Evolutionary conservation across 2,888 invertebrate species (phyloP), one percentile per base, ranked within the genome.

Genomic region (Hirtodrosophila histrioides): DNA sequence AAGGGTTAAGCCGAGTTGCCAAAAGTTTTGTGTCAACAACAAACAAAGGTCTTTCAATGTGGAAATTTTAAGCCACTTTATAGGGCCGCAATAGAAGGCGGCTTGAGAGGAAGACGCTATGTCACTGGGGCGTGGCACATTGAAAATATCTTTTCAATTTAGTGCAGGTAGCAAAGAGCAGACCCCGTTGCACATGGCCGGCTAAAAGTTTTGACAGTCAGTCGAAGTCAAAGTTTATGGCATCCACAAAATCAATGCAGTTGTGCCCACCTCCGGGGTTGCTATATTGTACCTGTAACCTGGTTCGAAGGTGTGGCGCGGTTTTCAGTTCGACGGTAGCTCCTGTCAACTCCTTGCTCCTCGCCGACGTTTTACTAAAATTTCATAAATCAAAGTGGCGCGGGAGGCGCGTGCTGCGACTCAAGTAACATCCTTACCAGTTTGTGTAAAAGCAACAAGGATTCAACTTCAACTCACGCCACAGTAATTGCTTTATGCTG

Each of bases 351-450:
- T 12, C 36, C 6, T 8, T 31, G 8, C 53, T 1, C 17, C 9
- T 3, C 48, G 12, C 35, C 33, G 36, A 24, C 36, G 44, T 50
- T 63, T 58, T 37, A 53, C 65, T 49, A 55, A 78, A 86, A 82
- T 87, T 87, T 87, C 87, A 87, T 82, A 87, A 82, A 87, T 85
- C 87, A 87, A 81, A 70, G 69, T 75, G 66, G 56, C 39, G 50
- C 53, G 55, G 66, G 46, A 40, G 46, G 48, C 72, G 50, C 66
- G 61, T 66, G 54, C 76, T 54, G 40, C 54, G 53, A 51, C 58
- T 69, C 64, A 69, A 69, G 58, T 44, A 43, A 64, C 57, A 55
- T 29, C 4, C 37, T 31, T 3, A 44, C 35, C 31, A 33, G 17
- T 11, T 12, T 23, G 6, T 8, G 39, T 23, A 43, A 43, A 31